Base-by-base conservation (phyloP, 2,113 vertebrate species). In the Anarrhichthys ocellatus region DNA sequence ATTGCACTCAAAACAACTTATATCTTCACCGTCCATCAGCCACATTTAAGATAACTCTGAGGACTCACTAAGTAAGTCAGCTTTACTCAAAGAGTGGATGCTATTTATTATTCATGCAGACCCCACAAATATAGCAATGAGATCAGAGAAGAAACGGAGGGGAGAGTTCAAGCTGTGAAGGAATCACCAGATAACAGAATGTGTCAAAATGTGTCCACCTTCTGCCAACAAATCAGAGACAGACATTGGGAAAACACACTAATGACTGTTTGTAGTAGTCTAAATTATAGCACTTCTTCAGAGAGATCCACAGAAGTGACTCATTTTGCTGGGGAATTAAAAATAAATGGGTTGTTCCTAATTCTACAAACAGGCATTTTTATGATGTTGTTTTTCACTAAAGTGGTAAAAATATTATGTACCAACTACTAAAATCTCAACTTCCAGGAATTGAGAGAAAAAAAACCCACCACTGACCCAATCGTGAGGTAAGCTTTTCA, bases 81-180 rank as follows among this genome's bases (percentile, higher is more conserved):
- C 73, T 79, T 64, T 34, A 64, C 76, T 73, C 24, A 18, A 44
- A 70, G 73, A 67, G 68, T 72, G 80, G 68, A 82, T 84, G 46
- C 15, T 76, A 81, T 81, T 84, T 11, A 81, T 92, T 79, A 87
- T 88, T 92, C 42, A 88, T 87, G 66, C 59, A 74, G 54, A 72
- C 65, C 42, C 61, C 20, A 50, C 40, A 76, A 78, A 91, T 87
- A 87, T 73, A 88, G 87, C 69, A 83, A 59, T 11, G 17, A 80
- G 58, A 80, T 82, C 66, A 82, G 61, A 76, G 59, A 59, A 9
- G 71, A 86, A 79, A 48, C 34, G 44, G 78, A 73, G 63, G 62
- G 58, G 69, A 78, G 80, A 50, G 77, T 69, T 81, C 38, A 82
- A 40, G 81, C 81, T 65, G 83, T 42, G 69, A 86, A 58, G 68